phyloP scores from a whole-genome alignment of 2,113 vertebrate genomes.

The Xyrauchen texanus region DNA sequence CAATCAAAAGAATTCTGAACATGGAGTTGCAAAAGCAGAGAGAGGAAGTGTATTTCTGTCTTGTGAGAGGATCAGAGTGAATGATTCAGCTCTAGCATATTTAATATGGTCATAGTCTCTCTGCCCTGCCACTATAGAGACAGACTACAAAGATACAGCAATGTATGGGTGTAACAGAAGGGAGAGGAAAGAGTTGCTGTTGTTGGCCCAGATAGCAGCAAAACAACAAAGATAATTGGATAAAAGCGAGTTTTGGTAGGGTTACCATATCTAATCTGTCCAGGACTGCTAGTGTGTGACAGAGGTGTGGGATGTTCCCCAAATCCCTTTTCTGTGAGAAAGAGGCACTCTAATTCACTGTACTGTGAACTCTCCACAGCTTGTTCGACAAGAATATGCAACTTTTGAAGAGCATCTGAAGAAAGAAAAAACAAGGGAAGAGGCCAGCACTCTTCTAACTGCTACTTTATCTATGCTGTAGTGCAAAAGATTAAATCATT shows the following conservation, averaged over 20 bases:
- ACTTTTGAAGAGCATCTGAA: conserved; percentile 36
- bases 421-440: neutral
- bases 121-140: conserved; percentile 27
- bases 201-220: conserved; percentile 33
- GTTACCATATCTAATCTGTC: conserved; percentile 42
- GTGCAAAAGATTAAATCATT: conserved; percentile 8
- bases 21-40: conserved; percentile 45
- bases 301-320: conserved; percentile 45
- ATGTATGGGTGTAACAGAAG: conserved; percentile 24
- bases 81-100: conserved; percentile 31
- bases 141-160: conserved; percentile 31
- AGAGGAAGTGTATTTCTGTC: conserved; percentile 46
- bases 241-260: conserved; percentile 40
- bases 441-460: conserved; percentile 9
- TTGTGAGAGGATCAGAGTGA: conserved; percentile 48
- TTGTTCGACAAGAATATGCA: conserved; percentile 31
- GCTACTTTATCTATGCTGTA: neutral
- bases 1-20: conserved; percentile 56
- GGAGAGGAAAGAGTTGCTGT: conserved; percentile 21
- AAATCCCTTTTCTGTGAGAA: conserved; percentile 45
- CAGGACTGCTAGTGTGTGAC: conserved; percentile 45
- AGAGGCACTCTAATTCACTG: conserved; percentile 40
- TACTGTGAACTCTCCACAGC: conserved; percentile 39
- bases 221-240: conserved; percentile 48
- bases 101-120: conserved; percentile 37